Evolutionary conservation across 2,888 invertebrate species (phyloP).

Genomic region (Lamellibrachia satsuma): DNA sequence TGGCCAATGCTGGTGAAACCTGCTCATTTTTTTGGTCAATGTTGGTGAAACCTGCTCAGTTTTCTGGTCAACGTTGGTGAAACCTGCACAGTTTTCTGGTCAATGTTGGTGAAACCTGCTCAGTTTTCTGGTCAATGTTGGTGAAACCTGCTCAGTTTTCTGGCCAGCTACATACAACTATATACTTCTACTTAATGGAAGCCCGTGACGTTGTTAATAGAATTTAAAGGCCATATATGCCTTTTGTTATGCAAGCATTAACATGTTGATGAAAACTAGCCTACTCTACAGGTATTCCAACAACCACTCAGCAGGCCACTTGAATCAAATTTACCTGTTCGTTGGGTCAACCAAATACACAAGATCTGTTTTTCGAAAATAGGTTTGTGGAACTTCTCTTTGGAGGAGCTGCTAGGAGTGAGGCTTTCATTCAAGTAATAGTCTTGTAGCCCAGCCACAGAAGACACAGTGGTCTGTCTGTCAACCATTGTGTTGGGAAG

Average conservation of each 20-base stretch:
- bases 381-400: not conserved
- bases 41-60: not conserved
- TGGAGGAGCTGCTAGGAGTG: not conserved
- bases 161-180: not conserved
- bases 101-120: not conserved
- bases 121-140: not conserved
- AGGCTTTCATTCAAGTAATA: not conserved
- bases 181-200: not conserved
- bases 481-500: not conserved
- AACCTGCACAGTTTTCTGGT: not conserved
- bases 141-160: not conserved
- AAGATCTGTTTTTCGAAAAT: not conserved
- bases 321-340: not conserved
- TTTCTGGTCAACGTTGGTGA: not conserved
- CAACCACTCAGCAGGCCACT: not conserved
- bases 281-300: not conserved
- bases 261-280: not conserved
- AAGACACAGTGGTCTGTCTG: not conserved
- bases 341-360: not conserved
- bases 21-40: not conserved
- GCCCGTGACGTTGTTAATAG: not conserved
- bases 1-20: not conserved
- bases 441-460: not conserved
- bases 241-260: not conserved
- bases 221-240: not conserved